Evolutionary conservation across 2,113 vertebrate genomes (phyloP), one percentile per base, ranked within the genome.

Genomic region (Budorcas taxicolor): DNA sequence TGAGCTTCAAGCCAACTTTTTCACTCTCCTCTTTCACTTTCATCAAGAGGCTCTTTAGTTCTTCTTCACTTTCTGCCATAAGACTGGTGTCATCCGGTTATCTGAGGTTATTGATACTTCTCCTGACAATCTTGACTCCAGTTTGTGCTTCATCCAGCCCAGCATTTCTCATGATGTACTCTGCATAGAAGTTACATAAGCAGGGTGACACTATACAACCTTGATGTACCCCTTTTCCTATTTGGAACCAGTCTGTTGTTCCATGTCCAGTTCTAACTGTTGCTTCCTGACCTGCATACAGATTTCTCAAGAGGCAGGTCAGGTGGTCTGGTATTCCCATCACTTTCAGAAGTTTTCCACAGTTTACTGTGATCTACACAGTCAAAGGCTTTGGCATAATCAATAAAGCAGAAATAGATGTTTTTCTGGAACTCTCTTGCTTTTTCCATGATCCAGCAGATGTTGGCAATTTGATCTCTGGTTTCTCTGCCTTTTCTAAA

Each of bases 391-490:
- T 67, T 36, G 33, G 17, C 17, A 21, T 67, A 67, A 1, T 67
- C 64, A 67, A 36, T 67, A 67, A 36, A 67, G 64, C 64, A 67
- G 17, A 67, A 67, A 36, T 36, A 36, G 17, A 67, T 21, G 64
- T 19, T 67, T 67, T 67, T 67, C 64, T 67, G 64, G 64, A 67
- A 67, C 17, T 36, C 33, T 67, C 64, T 36, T 67, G 33, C 33
- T 67, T 67, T 67, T 67, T 21, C 0, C 0, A 21, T 64, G 60
- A 58, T 29, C 57, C 57, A 58, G 2, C 1, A 0, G n/a, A 21
- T 36, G 17, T 36, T 36, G n/a, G 17, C 9, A 71, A 71, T 71
- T 71, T 36, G 64, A 71, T 21, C 9, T 71, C 64, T 71, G 17
- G n/a, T 21, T 36, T n/a, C n/a, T 71, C n/a, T 71, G 64, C 17